phyloP scores from a whole-genome alignment of 1,140 invertebrate genomes.

The Drosophila mayri region DNA sequence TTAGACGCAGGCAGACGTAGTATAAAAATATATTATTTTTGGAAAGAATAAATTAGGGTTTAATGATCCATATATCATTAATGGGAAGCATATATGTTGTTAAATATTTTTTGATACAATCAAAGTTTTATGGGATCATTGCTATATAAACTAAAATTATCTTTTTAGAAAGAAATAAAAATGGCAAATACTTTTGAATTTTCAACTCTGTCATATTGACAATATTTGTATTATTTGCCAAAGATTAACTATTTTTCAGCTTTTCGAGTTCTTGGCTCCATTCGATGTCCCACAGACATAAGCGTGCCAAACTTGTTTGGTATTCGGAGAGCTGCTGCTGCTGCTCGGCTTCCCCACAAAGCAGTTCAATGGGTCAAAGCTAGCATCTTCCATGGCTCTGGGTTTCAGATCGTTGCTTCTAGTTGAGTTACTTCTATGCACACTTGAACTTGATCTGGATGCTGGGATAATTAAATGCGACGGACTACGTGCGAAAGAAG shows the following conservation, averaged over 20 bases:
- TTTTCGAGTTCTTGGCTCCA: conserved; percentile 28
- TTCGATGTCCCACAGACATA: conserved; percentile 32
- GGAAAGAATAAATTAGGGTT: neutral
- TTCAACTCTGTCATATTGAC: neutral
- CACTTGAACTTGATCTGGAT: conserved; percentile 75
- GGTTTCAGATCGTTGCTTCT: conserved; percentile 34
- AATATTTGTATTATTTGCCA: neutral
- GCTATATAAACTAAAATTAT: neutral
- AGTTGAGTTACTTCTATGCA: conserved; percentile 23
- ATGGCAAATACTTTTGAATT: too few species aligned
- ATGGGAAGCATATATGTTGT: neutral
- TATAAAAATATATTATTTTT: too few species aligned
- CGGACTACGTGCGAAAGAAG: conserved; percentile 62
- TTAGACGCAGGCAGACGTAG: too few species aligned
- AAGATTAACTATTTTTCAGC: neutral
- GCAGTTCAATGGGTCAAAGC: conserved; percentile 67
- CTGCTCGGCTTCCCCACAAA: conserved; percentile 43
- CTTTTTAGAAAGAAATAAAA: too few species aligned
- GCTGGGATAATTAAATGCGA: conserved; percentile 22
- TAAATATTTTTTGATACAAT: neutral
- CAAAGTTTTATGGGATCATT: neutral
- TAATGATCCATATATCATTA: neutral
- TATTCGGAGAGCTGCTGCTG: conserved; percentile 17
- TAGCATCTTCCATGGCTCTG: conserved; percentile 3
- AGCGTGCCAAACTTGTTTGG: conserved; percentile 42